Percentiles rank a stretch among this genome's conserved stretches.
phyloP scores from a whole-genome alignment of 2,888 invertebrate genomes.

The Seira musarum region DNA sequence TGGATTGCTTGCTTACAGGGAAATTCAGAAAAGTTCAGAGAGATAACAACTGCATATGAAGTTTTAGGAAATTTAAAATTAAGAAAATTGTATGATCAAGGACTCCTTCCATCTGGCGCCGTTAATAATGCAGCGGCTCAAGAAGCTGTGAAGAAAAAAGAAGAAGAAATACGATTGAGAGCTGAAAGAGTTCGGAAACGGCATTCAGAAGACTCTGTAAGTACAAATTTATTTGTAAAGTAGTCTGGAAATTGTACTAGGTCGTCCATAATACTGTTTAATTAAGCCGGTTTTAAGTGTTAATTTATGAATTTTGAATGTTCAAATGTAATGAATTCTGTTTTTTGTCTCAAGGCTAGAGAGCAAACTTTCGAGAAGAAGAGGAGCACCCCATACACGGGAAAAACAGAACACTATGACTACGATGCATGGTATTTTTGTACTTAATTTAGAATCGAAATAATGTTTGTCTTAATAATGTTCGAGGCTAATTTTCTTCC shows the following conservation, averaged over 20 bases:
- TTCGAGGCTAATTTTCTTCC: no score
- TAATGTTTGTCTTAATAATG: background rate
- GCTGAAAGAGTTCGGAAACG: background rate
- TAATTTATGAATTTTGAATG: background rate
- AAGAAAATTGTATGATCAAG: conserved; percentile 87
- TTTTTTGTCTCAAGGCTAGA: background rate
- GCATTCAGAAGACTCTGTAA: background rate
- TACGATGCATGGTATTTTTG: conserved; percentile 54
- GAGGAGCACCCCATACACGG: conserved; percentile 8
- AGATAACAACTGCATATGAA: conserved; percentile 89
- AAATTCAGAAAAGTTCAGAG: conserved; percentile 79
- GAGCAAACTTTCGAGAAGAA: background rate
- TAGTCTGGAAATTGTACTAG: no score
- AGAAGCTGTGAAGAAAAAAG: background rate
- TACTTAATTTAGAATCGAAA: background rate
- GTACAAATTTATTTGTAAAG: no score
- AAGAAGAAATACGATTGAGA: background rate
- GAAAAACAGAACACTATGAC: conserved; percentile 41
- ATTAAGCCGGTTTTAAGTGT: no score
- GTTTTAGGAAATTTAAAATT: conserved; percentile 81
- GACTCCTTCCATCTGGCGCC: conserved; percentile 72
- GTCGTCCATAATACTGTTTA: no score
- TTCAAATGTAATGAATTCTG: background rate
- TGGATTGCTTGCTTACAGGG: conserved; percentile 51
- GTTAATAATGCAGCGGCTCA: conserved; percentile 28